phyloP scores from a whole-genome alignment of 2,797 vertebrate species.

The Mus minutoides region DNA sequence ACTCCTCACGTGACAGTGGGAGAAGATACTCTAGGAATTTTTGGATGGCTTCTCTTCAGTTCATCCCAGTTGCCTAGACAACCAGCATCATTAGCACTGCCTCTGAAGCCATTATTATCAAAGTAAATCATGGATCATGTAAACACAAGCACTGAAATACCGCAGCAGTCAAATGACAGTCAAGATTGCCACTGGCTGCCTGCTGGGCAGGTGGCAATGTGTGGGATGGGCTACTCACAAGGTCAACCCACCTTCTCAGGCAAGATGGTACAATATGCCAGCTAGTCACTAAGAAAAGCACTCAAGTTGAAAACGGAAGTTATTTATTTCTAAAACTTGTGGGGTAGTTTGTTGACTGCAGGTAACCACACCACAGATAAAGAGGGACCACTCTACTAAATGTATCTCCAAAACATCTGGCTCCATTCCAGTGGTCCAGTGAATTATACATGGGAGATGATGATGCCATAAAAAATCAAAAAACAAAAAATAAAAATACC shows the following conservation, averaged over 20 bases:
- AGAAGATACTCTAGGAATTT: neutral
- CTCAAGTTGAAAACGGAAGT: neutral
- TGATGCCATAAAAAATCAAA: neutral
- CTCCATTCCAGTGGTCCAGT: neutral
- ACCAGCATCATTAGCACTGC: neutral
- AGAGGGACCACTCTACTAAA: neutral
- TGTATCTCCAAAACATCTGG: conserved; percentile 25
- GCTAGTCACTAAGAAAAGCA: neutral
- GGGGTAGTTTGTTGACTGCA: neutral
- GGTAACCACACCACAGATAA: neutral
- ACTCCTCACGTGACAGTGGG: neutral
- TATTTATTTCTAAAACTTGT: neutral
- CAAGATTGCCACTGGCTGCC: neutral
- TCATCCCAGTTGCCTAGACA: neutral
- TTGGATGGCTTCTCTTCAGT: neutral
- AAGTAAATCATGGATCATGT: neutral
- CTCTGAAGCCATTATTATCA: neutral
- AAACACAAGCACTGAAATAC: neutral
- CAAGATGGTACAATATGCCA: neutral
- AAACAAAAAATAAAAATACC: neutral
- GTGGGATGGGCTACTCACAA: neutral
- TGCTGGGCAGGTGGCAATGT: neutral
- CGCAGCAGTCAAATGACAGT: neutral
- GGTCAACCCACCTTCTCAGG: neutral
- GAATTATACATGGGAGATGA: conserved; percentile 23